A percentile compares a stretch with the other conserved stretches of the same genome.
Conservation (phyloP, 2,797 vertebrate species). For the Delichon dasypus region DNA sequence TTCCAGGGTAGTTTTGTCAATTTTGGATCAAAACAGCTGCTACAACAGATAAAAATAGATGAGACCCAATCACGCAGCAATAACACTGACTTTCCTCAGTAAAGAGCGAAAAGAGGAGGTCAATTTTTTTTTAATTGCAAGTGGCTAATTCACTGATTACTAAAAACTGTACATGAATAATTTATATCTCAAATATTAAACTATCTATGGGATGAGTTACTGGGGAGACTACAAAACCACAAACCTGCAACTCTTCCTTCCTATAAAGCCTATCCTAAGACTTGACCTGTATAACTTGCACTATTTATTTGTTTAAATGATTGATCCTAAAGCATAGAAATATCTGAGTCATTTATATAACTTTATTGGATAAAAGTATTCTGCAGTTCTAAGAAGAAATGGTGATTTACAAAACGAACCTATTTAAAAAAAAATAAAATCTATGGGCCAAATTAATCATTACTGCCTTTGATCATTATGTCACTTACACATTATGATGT, state of each 20-base stretch:
- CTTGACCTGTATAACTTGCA: neutral
- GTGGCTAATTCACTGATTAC: slow-evolving; percentile 58
- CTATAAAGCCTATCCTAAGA: neutral
- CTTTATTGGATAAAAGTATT: neutral
- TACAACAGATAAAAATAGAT: slow-evolving; percentile 36
- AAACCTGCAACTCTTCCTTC: neutral
- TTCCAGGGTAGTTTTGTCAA: neutral
- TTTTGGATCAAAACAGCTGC: slow-evolving; percentile 2
- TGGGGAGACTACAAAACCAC: neutral
- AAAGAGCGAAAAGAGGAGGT: slow-evolving; percentile 37
- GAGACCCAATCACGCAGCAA: neutral
- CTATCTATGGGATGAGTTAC: slow-evolving; percentile 2
- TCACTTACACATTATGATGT: neutral
- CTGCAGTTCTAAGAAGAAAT: neutral
- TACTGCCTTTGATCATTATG: neutral
- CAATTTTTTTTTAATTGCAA: slow-evolving; percentile 53
- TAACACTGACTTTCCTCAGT: slow-evolving; percentile 24
- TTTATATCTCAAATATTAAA: slow-evolving; percentile 48
- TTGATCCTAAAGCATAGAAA: neutral
- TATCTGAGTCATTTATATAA: neutral
- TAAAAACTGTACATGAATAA: slow-evolving; percentile 56
- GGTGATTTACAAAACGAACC: neutral
- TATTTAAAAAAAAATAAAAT: neutral
- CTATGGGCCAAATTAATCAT: neutral
- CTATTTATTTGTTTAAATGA: neutral